Evolutionary conservation across 2,113 vertebrate species (phyloP).

Genomic region (Nycticryphes semicollaris): DNA sequence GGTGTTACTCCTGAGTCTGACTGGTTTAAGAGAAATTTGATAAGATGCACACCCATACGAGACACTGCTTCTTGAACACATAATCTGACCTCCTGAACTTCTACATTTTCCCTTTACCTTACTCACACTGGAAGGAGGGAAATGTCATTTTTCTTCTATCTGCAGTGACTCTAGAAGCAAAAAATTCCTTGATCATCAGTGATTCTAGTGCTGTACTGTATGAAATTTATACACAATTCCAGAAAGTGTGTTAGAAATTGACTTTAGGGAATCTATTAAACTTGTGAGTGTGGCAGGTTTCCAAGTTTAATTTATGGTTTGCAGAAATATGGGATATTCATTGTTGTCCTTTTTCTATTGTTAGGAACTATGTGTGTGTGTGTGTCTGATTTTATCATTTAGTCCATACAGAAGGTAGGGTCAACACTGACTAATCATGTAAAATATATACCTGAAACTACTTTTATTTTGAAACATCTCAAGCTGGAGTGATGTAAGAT

Average conservation of each 20-base stretch:
- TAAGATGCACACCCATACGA: background rate
- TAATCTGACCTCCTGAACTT: slow-evolving; percentile 41
- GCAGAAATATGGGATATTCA: slow-evolving; percentile 68
- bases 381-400: slow-evolving; percentile 54
- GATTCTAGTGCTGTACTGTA: slow-evolving; percentile 16
- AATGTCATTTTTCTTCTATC: background rate
- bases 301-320: slow-evolving; percentile 68
- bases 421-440: background rate
- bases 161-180: slow-evolving; percentile 52
- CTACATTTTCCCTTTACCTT: slow-evolving; percentile 31
- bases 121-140: background rate
- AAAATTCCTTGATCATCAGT: slow-evolving; percentile 61
- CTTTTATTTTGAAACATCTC: background rate
- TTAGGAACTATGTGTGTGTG: background rate
- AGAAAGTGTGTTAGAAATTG: slow-evolving; percentile 65
- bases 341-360: slow-evolving; percentile 60
- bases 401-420: background rate
- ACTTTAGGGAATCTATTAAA: slow-evolving; percentile 66
- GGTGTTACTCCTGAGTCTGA: background rate
- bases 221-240: slow-evolving; percentile 62
- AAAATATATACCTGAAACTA: background rate
- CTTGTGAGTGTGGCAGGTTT: slow-evolving; percentile 42
- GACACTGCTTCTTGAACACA: background rate
- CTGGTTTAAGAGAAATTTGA: background rate
- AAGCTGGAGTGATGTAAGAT: background rate